phyloP scores from a whole-genome alignment of 2,888 invertebrate species.

The Drosophila prolongata region DNA sequence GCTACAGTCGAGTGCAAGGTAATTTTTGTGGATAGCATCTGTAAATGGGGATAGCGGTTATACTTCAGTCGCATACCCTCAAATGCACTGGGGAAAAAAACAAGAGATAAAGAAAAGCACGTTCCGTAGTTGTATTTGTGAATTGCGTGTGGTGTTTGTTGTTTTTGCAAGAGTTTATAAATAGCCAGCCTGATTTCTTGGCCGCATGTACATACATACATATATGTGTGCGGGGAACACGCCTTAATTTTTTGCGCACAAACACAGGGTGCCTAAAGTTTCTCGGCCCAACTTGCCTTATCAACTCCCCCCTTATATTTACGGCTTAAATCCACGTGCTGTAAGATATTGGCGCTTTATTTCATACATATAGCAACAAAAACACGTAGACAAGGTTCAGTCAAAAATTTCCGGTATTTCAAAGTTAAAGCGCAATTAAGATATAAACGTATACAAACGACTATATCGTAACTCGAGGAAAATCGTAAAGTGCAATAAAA shows the following conservation, averaged over 20 bases:
- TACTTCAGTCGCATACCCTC: not conserved
- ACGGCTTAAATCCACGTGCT: constrained; percentile 19
- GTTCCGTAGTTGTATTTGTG: constrained; percentile 15
- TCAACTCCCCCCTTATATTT: constrained; percentile 9
- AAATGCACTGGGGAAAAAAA: constrained; percentile 1
- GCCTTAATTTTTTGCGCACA: constrained; percentile 51
- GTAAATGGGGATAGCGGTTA: not conserved
- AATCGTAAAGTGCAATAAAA: constrained; percentile 13
- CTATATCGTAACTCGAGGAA: constrained; percentile 14
- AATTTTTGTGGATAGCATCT: constrained; percentile 21
- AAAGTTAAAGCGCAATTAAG: constrained; percentile 27
- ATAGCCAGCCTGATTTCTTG: constrained; percentile 57
- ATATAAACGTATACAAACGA: constrained; percentile 5
- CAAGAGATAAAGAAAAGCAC: not conserved
- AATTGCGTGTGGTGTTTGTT: constrained; percentile 60
- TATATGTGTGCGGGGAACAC: constrained; percentile 37
- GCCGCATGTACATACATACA: no score
- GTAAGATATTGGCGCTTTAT: not conserved
- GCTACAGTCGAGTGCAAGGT: constrained; percentile 84
- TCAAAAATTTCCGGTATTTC: constrained; percentile 18
- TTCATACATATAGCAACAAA: constrained; percentile 2
- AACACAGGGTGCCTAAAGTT: constrained; percentile 33
- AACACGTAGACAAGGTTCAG: constrained; percentile 5
- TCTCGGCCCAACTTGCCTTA: constrained; percentile 11
- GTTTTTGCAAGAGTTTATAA: constrained; percentile 69